These are phyloP conservation scores for Columba livia DNA, from an alignment of 2,113 vertebrate genomes.

Conservation along the genomic window DNA sequence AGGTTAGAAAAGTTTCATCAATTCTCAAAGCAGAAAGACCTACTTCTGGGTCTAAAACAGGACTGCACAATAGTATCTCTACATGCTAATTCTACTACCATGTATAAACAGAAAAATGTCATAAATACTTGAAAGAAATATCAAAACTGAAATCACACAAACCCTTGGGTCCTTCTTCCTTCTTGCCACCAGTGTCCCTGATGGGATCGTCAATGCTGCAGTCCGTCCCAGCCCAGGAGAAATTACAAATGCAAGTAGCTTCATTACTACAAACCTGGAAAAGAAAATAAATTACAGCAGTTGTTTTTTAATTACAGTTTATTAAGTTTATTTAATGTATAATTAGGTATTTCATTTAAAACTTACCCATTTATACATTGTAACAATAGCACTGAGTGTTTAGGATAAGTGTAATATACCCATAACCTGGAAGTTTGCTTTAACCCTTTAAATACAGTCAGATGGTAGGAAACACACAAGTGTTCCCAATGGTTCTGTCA, in stretches of 20 bases:
- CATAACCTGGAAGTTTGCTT: neutral
- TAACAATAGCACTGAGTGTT: neutral
- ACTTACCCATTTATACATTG: neutral
- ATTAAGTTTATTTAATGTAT: neutral
- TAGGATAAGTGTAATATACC: neutral
- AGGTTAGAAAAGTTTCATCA: neutral
- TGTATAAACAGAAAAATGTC: neutral
- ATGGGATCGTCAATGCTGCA: slow-evolving; percentile 96
- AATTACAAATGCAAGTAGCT: slow-evolving; percentile 94
- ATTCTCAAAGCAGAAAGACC: neutral
- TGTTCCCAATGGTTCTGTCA: neutral
- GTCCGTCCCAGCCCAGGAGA: slow-evolving; percentile 96
- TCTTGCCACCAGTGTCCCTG: slow-evolving; percentile 79
- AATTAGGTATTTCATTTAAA: neutral
- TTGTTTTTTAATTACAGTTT: neutral
- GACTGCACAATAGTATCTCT: neutral
- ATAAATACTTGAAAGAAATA: neutral
- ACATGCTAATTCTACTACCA: neutral
- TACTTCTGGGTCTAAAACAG: neutral
- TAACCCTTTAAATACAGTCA: neutral
- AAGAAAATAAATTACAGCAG: neutral
- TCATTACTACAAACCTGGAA: slow-evolving; percentile 96
- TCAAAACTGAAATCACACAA: slow-evolving; percentile 82
- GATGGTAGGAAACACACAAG: neutral
- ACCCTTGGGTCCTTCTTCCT: slow-evolving; percentile 94